A percentile compares a stretch with the other conserved stretches of the same genome.
Conservation (phyloP, 2,888 invertebrate species). For the Julus scandinavius region DNA sequence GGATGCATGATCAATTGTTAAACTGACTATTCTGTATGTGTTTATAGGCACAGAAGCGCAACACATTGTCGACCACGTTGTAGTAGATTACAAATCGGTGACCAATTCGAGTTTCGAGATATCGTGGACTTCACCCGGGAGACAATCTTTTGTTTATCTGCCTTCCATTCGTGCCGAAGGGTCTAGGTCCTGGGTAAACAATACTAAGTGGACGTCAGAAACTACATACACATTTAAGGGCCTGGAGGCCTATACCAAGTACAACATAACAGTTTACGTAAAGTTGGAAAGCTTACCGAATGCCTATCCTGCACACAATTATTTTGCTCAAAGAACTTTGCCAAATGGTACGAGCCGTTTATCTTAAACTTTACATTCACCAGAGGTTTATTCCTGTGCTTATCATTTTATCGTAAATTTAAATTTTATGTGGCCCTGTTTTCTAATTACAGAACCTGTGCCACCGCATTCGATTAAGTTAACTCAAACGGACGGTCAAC, state of each 20-base stretch:
- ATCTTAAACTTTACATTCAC: neutral
- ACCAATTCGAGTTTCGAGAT: conserved; percentile 74
- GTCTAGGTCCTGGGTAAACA: conserved; percentile 70
- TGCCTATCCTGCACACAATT: conserved; percentile 48
- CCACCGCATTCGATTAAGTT: conserved; percentile 76
- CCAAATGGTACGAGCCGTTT: conserved; percentile 26
- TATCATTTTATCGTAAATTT: no score
- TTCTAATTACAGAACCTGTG: conserved; percentile 71
- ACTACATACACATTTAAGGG: conserved; percentile 73
- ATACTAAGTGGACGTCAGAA: conserved; percentile 72
- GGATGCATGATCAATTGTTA: neutral
- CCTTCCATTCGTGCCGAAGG: conserved; percentile 69
- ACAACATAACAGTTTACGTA: conserved; percentile 83
- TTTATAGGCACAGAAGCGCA: conserved; percentile 21
- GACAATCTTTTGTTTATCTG: conserved; percentile 72
- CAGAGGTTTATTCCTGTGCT: neutral
- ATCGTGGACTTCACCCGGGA: conserved; percentile 72
- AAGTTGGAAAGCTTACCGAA: conserved; percentile 47
- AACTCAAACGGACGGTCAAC: conserved; percentile 73
- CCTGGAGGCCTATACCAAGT: conserved; percentile 77
- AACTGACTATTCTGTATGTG: neutral
- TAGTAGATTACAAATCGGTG: conserved; percentile 74
- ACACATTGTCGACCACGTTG: conserved; percentile 71
- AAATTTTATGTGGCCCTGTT: neutral
- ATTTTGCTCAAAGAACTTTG: conserved; percentile 12